Evolutionary conservation across 1,140 invertebrate species (phyloP).

Genomic region (Zaprionus africanus): DNA sequence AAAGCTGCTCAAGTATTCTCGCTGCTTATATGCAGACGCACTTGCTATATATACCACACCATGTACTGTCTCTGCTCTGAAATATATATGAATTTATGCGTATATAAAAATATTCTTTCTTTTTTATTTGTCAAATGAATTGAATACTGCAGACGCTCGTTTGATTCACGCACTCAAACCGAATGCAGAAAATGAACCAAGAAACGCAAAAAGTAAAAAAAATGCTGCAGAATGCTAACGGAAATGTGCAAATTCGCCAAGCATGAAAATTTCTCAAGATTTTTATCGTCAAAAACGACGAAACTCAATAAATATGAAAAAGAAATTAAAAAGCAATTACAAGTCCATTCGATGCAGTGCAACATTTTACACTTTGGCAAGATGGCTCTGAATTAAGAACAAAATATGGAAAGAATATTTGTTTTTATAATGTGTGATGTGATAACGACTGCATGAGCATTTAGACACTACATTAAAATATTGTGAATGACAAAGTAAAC

Average conservation of each 20-base stretch:
- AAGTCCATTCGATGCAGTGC: constrained; percentile 31
- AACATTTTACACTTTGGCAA: constrained; percentile 19
- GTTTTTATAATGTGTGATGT: background rate
- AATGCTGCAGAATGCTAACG: constrained; percentile 13
- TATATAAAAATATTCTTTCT: constrained; percentile 33
- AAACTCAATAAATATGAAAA: constrained; percentile 39
- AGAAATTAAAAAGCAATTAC: constrained; percentile 53
- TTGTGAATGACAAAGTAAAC: background rate
- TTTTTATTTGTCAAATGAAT: constrained; percentile 55
- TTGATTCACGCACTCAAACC: constrained; percentile 36
- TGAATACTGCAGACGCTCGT: constrained; percentile 49
- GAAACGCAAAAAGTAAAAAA: background rate
- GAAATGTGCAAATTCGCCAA: constrained; percentile 33
- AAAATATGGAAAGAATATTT: background rate
- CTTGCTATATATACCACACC: background rate
- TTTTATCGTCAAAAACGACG: constrained; percentile 25
- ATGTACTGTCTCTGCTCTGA: background rate
- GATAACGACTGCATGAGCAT: background rate
- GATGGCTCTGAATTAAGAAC: constrained; percentile 3
- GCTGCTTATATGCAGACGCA: background rate
- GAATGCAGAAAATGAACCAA: constrained; percentile 1
- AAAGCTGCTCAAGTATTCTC: constrained; percentile 17
- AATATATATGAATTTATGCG: constrained; percentile 3
- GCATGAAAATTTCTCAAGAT: constrained; percentile 22
- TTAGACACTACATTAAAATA: background rate